phyloP scores from a whole-genome alignment of 2,113 vertebrate genomes.

The Irena cyanogastra region DNA sequence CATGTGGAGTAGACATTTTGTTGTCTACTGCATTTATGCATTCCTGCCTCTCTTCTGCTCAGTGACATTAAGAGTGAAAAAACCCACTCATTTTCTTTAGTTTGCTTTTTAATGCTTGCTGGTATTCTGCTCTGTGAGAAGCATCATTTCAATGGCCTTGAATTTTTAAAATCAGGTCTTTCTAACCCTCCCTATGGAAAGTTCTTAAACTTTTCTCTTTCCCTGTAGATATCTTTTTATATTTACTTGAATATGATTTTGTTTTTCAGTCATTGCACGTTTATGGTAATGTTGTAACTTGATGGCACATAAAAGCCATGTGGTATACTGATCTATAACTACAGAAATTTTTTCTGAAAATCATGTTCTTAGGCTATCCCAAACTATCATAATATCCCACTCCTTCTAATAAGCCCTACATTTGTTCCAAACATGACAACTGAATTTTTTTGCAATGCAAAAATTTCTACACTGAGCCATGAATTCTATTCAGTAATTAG shows the following conservation, averaged over 20 bases:
- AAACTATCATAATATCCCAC: not conserved
- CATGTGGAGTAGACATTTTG: not conserved
- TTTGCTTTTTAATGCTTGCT: not conserved
- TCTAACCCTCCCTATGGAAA: not conserved
- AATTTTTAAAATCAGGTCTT: not conserved
- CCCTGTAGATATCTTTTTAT: not conserved
- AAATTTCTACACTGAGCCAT: not conserved
- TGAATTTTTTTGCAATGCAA: not conserved
- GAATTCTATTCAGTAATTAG: not conserved
- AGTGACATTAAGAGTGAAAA: not conserved
- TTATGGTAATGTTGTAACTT: not conserved
- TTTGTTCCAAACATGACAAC: not conserved
- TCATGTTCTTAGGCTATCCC: not conserved
- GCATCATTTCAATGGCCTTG: not conserved
- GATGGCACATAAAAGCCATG: not conserved
- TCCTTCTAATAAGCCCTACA: not conserved
- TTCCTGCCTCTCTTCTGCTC: not conserved
- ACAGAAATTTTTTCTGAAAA: not conserved
- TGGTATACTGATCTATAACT: not conserved
- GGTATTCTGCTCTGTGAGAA: not conserved
- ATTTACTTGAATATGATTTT: not conserved
- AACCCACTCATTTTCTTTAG: rapidly evolving
- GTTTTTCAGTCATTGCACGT: not conserved
- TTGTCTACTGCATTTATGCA: not conserved
- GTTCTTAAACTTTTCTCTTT: not conserved